These are phyloP conservation scores for Habrosyne pyritoides DNA, from an alignment of 2,888 invertebrate species.

Conservation along the genomic window DNA sequence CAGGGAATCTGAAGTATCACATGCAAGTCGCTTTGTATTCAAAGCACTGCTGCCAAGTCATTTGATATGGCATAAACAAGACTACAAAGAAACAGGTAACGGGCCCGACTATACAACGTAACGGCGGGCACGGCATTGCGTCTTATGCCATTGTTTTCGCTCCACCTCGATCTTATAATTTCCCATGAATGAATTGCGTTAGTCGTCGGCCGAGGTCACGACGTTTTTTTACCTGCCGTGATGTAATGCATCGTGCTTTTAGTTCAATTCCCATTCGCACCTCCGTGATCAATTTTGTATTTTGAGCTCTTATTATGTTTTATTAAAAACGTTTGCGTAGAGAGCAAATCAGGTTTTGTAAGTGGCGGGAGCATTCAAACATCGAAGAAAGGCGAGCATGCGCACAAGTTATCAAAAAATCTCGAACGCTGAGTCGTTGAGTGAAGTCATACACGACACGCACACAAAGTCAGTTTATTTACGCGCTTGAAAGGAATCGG, in stretches of 20 bases:
- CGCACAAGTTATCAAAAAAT: slow-evolving; percentile 45
- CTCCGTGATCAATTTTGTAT: slow-evolving; percentile 7
- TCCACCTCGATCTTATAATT: slow-evolving; percentile 48
- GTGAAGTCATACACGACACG: slow-evolving; percentile 23
- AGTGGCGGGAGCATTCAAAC: slow-evolving; percentile 48
- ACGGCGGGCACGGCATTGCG: slow-evolving; percentile 28
- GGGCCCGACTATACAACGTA: background rate
- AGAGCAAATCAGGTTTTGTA: slow-evolving; percentile 13
- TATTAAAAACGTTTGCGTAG: background rate
- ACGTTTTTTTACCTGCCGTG: slow-evolving; percentile 69
- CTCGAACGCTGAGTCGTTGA: slow-evolving; percentile 44
- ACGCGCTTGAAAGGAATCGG: slow-evolving; percentile 53
- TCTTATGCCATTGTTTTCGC: slow-evolving; percentile 62
- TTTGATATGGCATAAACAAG: background rate
- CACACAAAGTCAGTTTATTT: slow-evolving; percentile 62
- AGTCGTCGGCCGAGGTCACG: slow-evolving; percentile 67
- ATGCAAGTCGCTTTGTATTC: slow-evolving; percentile 12
- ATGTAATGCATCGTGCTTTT: slow-evolving; percentile 63
- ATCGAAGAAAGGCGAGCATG: slow-evolving; percentile 47
- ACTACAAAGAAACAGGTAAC: slow-evolving; percentile 3
- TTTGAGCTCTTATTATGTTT: background rate
- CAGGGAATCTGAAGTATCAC: background rate
- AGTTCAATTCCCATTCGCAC: slow-evolving; percentile 49
- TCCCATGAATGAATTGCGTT: slow-evolving; percentile 73
- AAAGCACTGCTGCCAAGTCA: slow-evolving; percentile 1